Conservation (phyloP, 1,140 invertebrate genomes). For the Cotesia glomerata region DNA sequence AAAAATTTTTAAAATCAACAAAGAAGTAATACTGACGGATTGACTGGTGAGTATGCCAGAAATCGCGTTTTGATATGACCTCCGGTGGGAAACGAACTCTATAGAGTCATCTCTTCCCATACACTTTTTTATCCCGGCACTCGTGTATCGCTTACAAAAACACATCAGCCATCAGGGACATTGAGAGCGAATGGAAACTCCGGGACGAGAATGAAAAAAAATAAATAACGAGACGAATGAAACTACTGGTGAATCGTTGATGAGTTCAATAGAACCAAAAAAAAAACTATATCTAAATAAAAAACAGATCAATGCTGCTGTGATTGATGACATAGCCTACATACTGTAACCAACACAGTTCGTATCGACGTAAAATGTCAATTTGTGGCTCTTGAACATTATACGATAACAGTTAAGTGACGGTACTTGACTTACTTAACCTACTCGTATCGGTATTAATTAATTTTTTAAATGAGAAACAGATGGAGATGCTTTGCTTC, state of each 20-base stretch:
- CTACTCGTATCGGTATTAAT: neutral
- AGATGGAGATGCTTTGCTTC: too few species aligned
- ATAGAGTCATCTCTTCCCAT: slow-evolving; percentile 19
- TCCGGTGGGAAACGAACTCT: neutral
- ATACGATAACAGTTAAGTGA: slow-evolving; percentile 38
- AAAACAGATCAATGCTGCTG: neutral
- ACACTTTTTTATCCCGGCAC: neutral
- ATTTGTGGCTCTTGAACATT: neutral
- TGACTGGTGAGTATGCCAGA: slow-evolving; percentile 1
- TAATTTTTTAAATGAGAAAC: neutral
- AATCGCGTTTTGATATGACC: slow-evolving; percentile 28
- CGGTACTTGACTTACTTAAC: slow-evolving; percentile 44
- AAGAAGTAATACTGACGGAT: neutral
- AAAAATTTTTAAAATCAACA: neutral
- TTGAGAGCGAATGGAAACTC: neutral
- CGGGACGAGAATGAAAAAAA: neutral
- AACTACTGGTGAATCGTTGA: slow-evolving; percentile 21
- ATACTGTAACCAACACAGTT: neutral
- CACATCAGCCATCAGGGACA: neutral
- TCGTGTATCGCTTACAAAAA: slow-evolving; percentile 16
- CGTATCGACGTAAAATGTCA: slow-evolving; percentile 6
- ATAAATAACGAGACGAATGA: neutral
- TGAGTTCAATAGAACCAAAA: slow-evolving; percentile 5
- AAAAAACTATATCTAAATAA: neutral
- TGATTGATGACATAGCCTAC: neutral